Evolutionary conservation across 2,888 invertebrate species (phyloP), one percentile per base, ranked within the genome.

Genomic region (Chironomus tentans): DNA sequence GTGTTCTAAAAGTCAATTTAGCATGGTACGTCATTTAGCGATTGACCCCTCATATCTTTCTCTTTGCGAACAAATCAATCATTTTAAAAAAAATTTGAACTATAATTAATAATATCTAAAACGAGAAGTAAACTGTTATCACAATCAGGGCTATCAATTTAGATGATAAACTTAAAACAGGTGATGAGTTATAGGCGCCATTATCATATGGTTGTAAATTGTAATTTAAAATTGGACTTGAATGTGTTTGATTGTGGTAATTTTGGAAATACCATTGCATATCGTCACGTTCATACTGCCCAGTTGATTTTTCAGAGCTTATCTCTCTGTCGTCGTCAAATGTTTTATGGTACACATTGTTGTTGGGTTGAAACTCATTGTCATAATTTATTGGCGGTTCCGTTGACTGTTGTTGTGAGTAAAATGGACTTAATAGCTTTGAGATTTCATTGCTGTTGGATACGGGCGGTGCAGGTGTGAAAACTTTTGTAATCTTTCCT

Each of bases 251-350:
- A 80, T 89, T 89, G 22, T 65, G 21, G 81, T 94, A 94, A 82
- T 93, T 93, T 78, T 90, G 91, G 82, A 92, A 94, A 82, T 95
- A 95, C 95, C 95, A 95, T 79, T 90, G 90, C 84, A 90, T 90
- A 70, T 87, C 84, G 78, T 84, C 85, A 78, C 87, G 87, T 50
- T 81, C 81, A 72, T 81, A 81, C 38, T 84, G 81, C 79, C 85
- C 85, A 77, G 85, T 82, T 80, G 86, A 18, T 15, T 56, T 18
- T 2, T 38, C 38, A 1, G 38, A 38, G 4, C 38, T 38, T 38
- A 38, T 38, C 38, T 38, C 38, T 10, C 38, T 7, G 38, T 83
- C 84, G 79, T 85, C 81, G 78, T 85, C 84, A 78, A 82, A 82
- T 4, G 84, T 82, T 70, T 84, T 85, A 13, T 78, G 79, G 28